A percentile compares a stretch with the other conserved stretches of the same genome.
These are phyloP conservation scores for Oedothorax gibbosus DNA, from an alignment of 1,140 invertebrate genomes.

Conservation along the genomic window DNA sequence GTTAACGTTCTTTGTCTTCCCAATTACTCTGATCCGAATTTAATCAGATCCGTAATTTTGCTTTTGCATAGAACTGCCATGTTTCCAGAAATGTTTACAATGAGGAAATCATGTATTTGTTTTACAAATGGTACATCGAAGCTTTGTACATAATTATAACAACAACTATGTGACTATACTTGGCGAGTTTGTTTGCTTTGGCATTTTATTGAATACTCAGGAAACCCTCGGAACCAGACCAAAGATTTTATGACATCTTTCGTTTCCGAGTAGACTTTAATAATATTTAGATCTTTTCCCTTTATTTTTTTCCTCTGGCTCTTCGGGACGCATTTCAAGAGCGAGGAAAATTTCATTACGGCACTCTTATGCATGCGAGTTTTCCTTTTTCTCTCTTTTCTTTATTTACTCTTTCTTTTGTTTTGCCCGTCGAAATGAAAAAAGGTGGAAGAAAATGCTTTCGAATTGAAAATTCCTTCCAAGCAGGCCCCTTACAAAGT, in stretches of 20 bases:
- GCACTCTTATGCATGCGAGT: slow-evolving; percentile 31
- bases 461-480: slow-evolving; percentile 4
- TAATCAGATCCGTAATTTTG: too few relatives aligned
- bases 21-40: too few relatives aligned
- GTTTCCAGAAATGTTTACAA: too few relatives aligned
- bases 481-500: not conserved
- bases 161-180: too few relatives aligned
- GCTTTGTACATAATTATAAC: too few relatives aligned
- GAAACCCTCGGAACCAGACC: not conserved
- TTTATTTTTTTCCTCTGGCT: not conserved
- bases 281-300: slow-evolving; percentile 13
- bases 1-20: too few relatives aligned
- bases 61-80: too few relatives aligned
- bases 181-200: too few relatives aligned
- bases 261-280: slow-evolving; percentile 27
- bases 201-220: too few relatives aligned
- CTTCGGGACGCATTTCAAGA: not conserved
- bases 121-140: too few relatives aligned
- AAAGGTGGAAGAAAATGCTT: not conserved
- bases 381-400: not conserved
- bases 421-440: not conserved
- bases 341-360: slow-evolving; percentile 35
- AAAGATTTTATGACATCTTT: slow-evolving; percentile 12
- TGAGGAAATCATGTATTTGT: too few relatives aligned
- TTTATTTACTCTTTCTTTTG: not conserved